phyloP scores from a whole-genome alignment of 2,888 invertebrate genomes.

The Phoenoteleia sp. region DNA sequence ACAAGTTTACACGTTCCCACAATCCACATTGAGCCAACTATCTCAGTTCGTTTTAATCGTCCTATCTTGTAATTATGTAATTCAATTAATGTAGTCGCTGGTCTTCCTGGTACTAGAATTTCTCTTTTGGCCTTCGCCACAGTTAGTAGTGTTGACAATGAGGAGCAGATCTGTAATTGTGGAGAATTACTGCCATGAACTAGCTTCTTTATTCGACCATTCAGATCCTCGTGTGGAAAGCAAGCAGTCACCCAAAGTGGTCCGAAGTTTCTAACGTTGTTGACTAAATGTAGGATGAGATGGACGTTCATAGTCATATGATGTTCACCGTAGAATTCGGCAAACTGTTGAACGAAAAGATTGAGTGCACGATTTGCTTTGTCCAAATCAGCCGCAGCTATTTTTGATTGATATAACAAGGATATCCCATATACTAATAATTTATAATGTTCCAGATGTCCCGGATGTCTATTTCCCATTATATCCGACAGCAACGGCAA shows the following conservation, averaged over 20 bases:
- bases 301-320: conserved; percentile 7
- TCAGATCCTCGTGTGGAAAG: conserved; percentile 47
- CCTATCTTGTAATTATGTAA: neutral
- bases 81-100: neutral
- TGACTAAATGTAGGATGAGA: conserved; percentile 25
- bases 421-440: neutral
- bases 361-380: neutral
- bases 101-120: neutral
- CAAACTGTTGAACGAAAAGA: neutral
- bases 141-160: neutral
- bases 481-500: neutral
- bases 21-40: neutral
- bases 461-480: too few relatives aligned
- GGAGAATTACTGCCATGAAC: conserved; percentile 45
- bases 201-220: conserved; percentile 21
- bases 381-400: neutral
- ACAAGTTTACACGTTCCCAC: neutral
- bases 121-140: neutral
- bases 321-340: neutral
- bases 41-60: neutral
- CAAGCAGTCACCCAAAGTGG: too few relatives aligned
- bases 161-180: conserved; percentile 49
- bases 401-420: neutral
- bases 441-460: neutral
- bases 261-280: too few relatives aligned